Conservation (phyloP, 2,888 invertebrate species). For the Lymantria monacha region DNA sequence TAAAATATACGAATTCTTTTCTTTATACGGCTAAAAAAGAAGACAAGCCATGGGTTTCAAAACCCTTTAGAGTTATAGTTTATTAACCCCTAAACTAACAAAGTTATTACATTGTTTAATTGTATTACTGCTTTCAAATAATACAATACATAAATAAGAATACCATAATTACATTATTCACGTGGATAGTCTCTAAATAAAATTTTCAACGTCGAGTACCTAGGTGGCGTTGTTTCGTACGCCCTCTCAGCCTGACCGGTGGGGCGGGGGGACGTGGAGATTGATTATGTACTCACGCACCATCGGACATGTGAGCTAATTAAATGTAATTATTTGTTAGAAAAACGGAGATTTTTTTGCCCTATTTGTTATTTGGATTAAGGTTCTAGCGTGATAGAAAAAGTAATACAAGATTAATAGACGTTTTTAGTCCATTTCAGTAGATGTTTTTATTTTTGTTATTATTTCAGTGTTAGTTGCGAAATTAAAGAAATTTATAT, state of each 20-base stretch:
- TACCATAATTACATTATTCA: slow-evolving; percentile 19
- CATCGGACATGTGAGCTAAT: slow-evolving; percentile 58
- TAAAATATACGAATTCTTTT: no score
- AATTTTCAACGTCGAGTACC: slow-evolving; percentile 27
- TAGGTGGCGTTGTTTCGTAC: slow-evolving; percentile 36
- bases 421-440: no score
- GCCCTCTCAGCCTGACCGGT: slow-evolving; percentile 9
- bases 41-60: no score
- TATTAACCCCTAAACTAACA: no score
- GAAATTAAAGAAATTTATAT: no score
- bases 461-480: no score
- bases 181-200: slow-evolving; percentile 24
- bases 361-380: slow-evolving; percentile 19
- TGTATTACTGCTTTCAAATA: no score
- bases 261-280: slow-evolving; percentile 35
- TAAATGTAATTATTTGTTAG: slow-evolving; percentile 57
- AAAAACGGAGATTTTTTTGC: slow-evolving; percentile 35
- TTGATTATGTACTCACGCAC: slow-evolving; percentile 60
- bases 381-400: neutral
- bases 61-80: no score
- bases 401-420: neutral
- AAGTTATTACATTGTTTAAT: no score
- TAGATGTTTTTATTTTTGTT: no score
- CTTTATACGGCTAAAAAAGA: no score
- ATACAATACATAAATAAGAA: slow-evolving; percentile 7